These are phyloP conservation scores for Symphodus melops DNA, from an alignment of 2,113 vertebrate genomes.

Conservation along the genomic window DNA sequence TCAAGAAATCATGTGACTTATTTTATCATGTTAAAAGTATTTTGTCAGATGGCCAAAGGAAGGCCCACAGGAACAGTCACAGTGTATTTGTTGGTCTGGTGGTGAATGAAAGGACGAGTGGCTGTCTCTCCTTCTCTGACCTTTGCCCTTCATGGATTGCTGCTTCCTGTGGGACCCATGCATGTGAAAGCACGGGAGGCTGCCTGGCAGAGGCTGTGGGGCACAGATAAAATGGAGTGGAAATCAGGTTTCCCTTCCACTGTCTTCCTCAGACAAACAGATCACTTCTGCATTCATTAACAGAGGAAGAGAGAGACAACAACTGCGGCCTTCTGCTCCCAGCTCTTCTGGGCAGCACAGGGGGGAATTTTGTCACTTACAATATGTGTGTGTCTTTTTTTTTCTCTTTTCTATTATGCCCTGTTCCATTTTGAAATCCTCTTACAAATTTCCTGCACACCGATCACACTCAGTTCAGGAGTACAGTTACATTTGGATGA, in stretches of 20 bases:
- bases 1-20: neutral
- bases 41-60: neutral
- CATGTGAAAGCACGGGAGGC: slow-evolving; percentile 67
- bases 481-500: slow-evolving; percentile 69
- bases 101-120: slow-evolving; percentile 56
- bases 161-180: slow-evolving; percentile 81
- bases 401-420: neutral
- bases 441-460: slow-evolving; percentile 40
- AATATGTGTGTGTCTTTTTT: slow-evolving; percentile 2
- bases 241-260: slow-evolving; percentile 80
- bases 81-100: slow-evolving; percentile 37
- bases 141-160: slow-evolving; percentile 76
- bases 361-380: slow-evolving; percentile 24
- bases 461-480: slow-evolving; percentile 54
- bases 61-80: neutral
- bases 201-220: slow-evolving; percentile 71
- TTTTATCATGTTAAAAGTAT: neutral
- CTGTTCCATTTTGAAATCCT: slow-evolving; percentile 34
- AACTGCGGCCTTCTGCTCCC: slow-evolving; percentile 29
- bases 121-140: slow-evolving; percentile 68
- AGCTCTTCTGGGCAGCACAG: slow-evolving; percentile 4
- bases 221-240: slow-evolving; percentile 81
- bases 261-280: slow-evolving; percentile 79
- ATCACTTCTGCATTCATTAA: slow-evolving; percentile 75
- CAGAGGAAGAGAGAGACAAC: slow-evolving; percentile 75